Evolutionary conservation across 2,797 vertebrate species (phyloP).

Genomic region (Oreortyx pictus): DNA sequence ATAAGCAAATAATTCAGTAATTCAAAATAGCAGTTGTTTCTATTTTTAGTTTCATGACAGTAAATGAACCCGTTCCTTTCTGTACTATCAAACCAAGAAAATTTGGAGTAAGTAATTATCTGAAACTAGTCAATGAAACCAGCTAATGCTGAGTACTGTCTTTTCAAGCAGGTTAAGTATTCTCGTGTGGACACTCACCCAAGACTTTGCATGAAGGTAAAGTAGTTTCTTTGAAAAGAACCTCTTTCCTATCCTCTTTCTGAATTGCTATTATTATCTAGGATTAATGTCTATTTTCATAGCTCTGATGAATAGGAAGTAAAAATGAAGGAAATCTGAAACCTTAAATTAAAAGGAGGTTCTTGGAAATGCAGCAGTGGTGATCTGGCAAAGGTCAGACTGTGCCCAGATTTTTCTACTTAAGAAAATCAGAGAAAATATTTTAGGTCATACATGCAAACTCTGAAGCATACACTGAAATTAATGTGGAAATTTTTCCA

Average conservation of each 20-base stretch:
- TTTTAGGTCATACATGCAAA: neutral
- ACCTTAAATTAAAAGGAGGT: neutral
- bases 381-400: neutral
- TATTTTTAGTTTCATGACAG: neutral
- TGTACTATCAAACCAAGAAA: neutral
- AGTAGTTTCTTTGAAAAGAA: conserved; percentile 4
- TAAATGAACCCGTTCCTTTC: neutral
- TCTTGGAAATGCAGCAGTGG: neutral
- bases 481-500: neutral
- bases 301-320: neutral
- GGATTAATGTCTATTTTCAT: neutral
- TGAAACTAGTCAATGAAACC: neutral
- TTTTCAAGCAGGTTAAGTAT: conserved; percentile 74
- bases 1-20: neutral
- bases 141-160: neutral
- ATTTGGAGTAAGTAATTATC: neutral
- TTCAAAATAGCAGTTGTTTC: neutral
- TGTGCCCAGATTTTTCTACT: neutral
- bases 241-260: neutral
- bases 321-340: neutral
- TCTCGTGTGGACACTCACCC: conserved; percentile 78
- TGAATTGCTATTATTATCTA: neutral
- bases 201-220: conserved; percentile 81
- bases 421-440: neutral
- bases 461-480: neutral